Percentiles rank a stretch among this genome's conserved stretches.
phyloP scores from a whole-genome alignment of 2,113 vertebrate species.

The Balaeniceps rex region DNA sequence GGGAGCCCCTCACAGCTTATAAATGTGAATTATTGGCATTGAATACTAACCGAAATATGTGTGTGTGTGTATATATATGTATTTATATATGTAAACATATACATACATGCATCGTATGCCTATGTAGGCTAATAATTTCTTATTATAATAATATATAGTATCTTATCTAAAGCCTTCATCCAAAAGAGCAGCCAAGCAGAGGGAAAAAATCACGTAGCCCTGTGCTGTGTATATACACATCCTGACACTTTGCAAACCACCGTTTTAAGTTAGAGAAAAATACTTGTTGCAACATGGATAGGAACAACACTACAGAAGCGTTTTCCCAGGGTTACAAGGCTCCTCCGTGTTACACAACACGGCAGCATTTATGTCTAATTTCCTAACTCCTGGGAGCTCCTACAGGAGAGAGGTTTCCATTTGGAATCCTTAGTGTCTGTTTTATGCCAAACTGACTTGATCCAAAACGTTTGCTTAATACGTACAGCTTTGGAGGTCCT shows the following conservation, averaged over 20 bases:
- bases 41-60: not conserved
- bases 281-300: not conserved
- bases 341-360: not conserved
- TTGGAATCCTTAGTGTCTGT: constrained; percentile 27
- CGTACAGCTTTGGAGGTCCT: not conserved
- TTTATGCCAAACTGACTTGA: constrained; percentile 46
- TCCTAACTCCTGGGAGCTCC: not conserved
- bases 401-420: not conserved
- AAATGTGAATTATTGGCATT: not conserved
- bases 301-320: not conserved
- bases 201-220: accelerated
- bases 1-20: not conserved
- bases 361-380: not conserved
- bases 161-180: not conserved
- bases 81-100: not conserved
- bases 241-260: not conserved
- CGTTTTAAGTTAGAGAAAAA: not conserved
- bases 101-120: not conserved
- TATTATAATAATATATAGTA: no score
- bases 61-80: not conserved
- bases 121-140: not conserved
- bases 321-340: not conserved
- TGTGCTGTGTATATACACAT: not conserved
- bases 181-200: not conserved
- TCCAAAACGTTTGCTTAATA: constrained; percentile 46